Base-by-base conservation (phyloP, 2,888 invertebrate genomes). In the Chromoteleia sp. region DNA sequence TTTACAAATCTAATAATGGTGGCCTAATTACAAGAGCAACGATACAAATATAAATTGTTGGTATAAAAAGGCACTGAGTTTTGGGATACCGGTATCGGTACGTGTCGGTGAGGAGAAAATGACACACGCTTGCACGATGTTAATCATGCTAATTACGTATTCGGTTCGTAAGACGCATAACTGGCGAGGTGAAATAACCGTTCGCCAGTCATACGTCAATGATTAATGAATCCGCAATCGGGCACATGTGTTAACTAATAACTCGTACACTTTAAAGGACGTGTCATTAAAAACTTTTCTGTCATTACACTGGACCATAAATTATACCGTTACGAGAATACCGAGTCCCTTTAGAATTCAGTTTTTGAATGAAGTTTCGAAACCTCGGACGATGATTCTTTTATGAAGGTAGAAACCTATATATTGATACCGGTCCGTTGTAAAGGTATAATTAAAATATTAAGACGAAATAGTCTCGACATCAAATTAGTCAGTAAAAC, bases 191-290 rank as follows among this genome's bases (percentile, higher is more conserved):
- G 80, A 81, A 81, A 74, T 68, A 80, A 80, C 74, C 70, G 70
- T 75, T 75, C 58, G 29, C 75, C 63, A 75, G 67, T 76, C 76
- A 76, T 65, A 71, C 67, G 56, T 61, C 29, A 39, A 67, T 81
- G 76, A 81, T 81, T 76, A 76, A 81, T 76, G 81, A 71, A 76
- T 76, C 54, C 15, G 48, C 81, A 67, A 76, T 76, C 52, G 59
- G 56, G 76, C 76, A 81, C 71, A 71, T 61, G 76, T 76, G 76
- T 81, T 81, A 81, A 81, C 81, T 81, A 81, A 81, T 81, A 81
- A 81, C 68, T 56, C 67, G 76, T 48, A 71, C 63, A 50, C 70
- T 71, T 71, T 68, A 74, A 80, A 80, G 39, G 61, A 70, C 61
- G 79, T 54, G 61, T 70, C 74, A 68, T 63, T 73, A 67, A 73